Evolutionary conservation across 2,888 invertebrate species (phyloP).

Genomic region (Balanococcus diminutus): DNA sequence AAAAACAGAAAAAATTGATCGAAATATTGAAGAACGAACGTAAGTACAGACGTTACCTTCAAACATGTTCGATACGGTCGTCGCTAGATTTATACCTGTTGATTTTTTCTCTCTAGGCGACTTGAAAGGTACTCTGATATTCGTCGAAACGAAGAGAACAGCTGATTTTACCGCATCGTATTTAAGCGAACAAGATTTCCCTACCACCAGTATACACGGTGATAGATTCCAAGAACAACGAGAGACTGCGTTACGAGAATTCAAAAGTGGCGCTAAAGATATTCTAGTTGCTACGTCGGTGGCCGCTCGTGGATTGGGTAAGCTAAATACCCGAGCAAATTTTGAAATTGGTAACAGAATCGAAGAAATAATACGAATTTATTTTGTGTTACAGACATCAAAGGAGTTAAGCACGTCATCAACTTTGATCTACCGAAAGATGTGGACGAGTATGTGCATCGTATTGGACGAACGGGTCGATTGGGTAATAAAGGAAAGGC

Average conservation of each 20-base stretch:
- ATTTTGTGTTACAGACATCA: slow-evolving; percentile 70
- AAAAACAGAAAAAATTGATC: slow-evolving; percentile 76
- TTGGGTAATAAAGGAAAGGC: slow-evolving; percentile 89
- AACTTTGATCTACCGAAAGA: slow-evolving; percentile 89
- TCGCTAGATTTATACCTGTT: too few species aligned
- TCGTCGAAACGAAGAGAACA: slow-evolving; percentile 87
- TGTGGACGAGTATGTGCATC: slow-evolving; percentile 93
- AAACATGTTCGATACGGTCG: too few species aligned
- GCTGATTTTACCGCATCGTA: slow-evolving; percentile 89
- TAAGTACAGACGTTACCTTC: slow-evolving; percentile 4
- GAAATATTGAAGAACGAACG: slow-evolving; percentile 68
- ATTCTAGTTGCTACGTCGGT: slow-evolving; percentile 95
- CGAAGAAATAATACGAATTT: too few species aligned
- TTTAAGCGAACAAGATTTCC: slow-evolving; percentile 76
- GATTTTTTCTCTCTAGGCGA: background rate
- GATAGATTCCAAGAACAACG: slow-evolving; percentile 75
- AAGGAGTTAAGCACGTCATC: slow-evolving; percentile 84
- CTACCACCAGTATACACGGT: slow-evolving; percentile 76
- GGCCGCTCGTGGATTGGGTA: slow-evolving; percentile 87
- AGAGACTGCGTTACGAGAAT: slow-evolving; percentile 77
- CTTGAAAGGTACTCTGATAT: slow-evolving; percentile 73
- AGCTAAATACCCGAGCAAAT: too few species aligned
- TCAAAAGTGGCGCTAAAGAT: slow-evolving; percentile 75
- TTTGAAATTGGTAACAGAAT: too few species aligned
- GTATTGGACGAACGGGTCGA: slow-evolving; percentile 93